Percentiles rank a stretch among this genome's conserved stretches.
Conservation (phyloP, 2,888 invertebrate genomes). For the Onchidella celtica region DNA sequence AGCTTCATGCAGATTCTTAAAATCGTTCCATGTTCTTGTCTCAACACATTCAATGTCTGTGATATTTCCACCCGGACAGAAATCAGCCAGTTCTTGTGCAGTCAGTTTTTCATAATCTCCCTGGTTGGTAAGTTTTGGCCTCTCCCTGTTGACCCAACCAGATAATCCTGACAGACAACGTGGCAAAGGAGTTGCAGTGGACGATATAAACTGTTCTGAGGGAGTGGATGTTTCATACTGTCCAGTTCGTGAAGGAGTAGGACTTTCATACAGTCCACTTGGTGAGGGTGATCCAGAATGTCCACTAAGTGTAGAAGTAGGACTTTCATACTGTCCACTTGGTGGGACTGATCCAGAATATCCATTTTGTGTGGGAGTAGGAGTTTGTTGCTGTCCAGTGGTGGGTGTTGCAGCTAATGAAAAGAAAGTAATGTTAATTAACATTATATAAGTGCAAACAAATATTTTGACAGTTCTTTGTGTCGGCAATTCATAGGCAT, state of each 20-base stretch:
- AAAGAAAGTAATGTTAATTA: neutral
- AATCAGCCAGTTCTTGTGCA: constrained; percentile 56
- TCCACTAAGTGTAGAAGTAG: neutral
- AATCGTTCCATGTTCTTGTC: constrained; percentile 28
- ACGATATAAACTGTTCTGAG: neutral
- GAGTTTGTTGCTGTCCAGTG: neutral
- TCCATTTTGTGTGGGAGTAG: neutral
- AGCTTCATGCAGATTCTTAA: constrained; percentile 36
- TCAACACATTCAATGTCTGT: constrained; percentile 42
- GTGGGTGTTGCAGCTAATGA: constrained; percentile 3
- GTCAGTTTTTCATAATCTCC: constrained; percentile 69
- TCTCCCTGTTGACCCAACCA: constrained; percentile 55
- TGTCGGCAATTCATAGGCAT: too few species aligned
- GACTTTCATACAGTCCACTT: neutral
- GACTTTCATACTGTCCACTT: too few species aligned
- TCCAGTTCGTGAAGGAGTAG: neutral
- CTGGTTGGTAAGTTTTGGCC: constrained; percentile 58
- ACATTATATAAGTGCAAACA: too few species aligned
- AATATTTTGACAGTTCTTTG: too few species aligned
- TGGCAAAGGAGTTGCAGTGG: constrained; percentile 29
- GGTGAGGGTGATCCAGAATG: constrained; percentile 1
- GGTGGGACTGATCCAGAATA: too few species aligned
- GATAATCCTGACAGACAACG: constrained; percentile 48
- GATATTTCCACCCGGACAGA: constrained; percentile 65
- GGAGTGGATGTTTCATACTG: neutral